Evolutionary conservation across 35 echinoderm and acorn worm genomes (phyloP).

Genomic region (Heliocidaris erythrogramma): DNA sequence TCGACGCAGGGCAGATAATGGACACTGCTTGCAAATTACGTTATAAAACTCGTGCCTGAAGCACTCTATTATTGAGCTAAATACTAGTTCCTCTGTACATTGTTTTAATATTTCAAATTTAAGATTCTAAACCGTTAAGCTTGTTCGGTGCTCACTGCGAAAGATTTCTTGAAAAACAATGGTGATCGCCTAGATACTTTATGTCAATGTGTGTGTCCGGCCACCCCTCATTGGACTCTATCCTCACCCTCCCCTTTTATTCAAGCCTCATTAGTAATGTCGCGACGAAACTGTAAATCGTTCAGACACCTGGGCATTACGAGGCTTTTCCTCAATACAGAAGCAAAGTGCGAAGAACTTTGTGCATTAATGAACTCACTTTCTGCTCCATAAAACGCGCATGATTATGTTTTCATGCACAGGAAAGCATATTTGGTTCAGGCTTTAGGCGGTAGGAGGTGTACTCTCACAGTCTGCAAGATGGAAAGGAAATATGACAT

Average conservation of each 20-base stretch:
- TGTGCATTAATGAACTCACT: not conserved
- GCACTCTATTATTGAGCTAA: no score
- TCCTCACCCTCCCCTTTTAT: not conserved
- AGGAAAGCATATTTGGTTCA: not conserved
- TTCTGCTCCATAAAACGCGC: not conserved
- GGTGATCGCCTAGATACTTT: no score
- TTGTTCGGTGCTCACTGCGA: no score
- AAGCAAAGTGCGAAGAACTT: not conserved
- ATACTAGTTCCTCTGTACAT: no score
- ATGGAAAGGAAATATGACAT: not conserved
- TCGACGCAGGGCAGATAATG: no score
- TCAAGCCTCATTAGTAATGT: not conserved
- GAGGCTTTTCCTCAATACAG: not conserved
- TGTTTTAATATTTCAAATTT: no score
- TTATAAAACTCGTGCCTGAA: no score
- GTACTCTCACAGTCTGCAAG: not conserved
- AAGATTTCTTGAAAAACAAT: no score
- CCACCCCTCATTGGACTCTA: not conserved
- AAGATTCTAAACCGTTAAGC: no score
- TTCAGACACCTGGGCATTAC: not conserved
- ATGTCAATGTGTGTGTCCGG: no score
- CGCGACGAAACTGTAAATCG: not conserved
- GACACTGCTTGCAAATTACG: no score
- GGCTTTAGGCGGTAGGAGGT: not conserved
- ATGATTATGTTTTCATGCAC: not conserved